Evolutionary conservation across 2,888 invertebrate genomes (phyloP), one percentile per base, ranked within the genome.

Genomic region (Leptopilina drosophilae): DNA sequence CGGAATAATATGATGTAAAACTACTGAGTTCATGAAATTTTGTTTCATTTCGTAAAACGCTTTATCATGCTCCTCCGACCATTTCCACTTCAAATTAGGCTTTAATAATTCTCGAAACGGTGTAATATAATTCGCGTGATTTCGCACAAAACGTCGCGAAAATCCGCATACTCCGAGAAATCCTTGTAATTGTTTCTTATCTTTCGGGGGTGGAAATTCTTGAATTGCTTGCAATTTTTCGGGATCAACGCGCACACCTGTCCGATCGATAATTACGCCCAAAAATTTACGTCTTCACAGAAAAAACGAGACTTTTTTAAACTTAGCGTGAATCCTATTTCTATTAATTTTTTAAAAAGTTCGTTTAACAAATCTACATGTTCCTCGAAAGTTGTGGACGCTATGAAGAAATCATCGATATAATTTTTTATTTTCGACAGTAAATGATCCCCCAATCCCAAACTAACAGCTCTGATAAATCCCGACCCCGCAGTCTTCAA

Each of bases 181-280:
- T 1, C 2, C 59, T n/a, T 59, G 59, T n/a, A 59, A 59, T 59
- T 59, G 83, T 80, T 85, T 87, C 64, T 83, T 46, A 64, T 85
- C 87, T n/a, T 49, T 75, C 0, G 88, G 87, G 1, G 56, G 49
- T 14, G 84, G 82, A 78, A 87, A 87, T n/a, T 87, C 77, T 15
- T 65, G n/a, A 20, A 89, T 87, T 1, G 83, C 82, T 11, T 84
- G 33, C 2, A 84, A 59, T 65, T 83, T 79, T 49, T 82, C 77
- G 15, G 77, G 77, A 42, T 81, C 66, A 46, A 77, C 64, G 0
- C n/a, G 11, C 3, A 81, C 42, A 0, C 80, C 82, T 11, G 20
- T 5, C 65, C 40, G 56, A 83, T 26, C 82, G 79, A 62, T 80
- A 53, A n/a, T n/a, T n/a, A n/a, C n/a, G n/a, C n/a, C n/a, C n/a